Percentiles rank a stretch among this genome's conserved stretches.
Evolutionary conservation across 1,140 invertebrate genomes (phyloP).

Genomic region (Hestina assimilis): DNA sequence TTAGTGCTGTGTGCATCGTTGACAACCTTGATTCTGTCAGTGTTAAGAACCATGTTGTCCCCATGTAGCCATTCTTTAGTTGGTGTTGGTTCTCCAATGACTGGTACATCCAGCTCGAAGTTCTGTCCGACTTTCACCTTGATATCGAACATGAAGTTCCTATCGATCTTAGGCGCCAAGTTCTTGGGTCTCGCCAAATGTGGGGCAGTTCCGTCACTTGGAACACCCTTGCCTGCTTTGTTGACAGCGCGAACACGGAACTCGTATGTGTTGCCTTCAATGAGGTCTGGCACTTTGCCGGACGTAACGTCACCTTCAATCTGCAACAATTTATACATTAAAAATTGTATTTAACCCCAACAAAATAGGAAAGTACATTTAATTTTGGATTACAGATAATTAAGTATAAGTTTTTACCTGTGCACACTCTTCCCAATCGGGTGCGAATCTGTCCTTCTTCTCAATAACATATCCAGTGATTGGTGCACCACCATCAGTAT

Average conservation of each 20-base stretch:
- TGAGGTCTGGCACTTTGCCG: slow-evolving; percentile 91
- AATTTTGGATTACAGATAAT: no score
- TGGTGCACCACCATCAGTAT: slow-evolving; percentile 91
- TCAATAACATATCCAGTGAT: slow-evolving; percentile 97
- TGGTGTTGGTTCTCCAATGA: slow-evolving; percentile 95
- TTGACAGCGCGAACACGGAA: slow-evolving; percentile 97
- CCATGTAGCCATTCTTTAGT: slow-evolving; percentile 95
- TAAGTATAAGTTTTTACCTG: slow-evolving; percentile 67
- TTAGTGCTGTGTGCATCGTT: slow-evolving; percentile 94
- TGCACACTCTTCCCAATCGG: slow-evolving; percentile 92
- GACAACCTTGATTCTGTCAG: slow-evolving; percentile 89
- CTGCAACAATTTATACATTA: slow-evolving; percentile 34
- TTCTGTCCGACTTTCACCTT: slow-evolving; percentile 95
- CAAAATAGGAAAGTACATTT: no score
- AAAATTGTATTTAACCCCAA: neutral
- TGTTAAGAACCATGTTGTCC: slow-evolving; percentile 87
- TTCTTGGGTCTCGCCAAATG: slow-evolving; percentile 96
- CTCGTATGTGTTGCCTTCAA: slow-evolving; percentile 94
- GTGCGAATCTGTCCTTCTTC: slow-evolving; percentile 94
- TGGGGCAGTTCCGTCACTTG: slow-evolving; percentile 92
- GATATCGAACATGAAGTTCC: slow-evolving; percentile 94
- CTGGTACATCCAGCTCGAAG: slow-evolving; percentile 96
- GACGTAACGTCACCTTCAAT: slow-evolving; percentile 90
- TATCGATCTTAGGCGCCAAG: slow-evolving; percentile 94
- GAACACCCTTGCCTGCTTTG: slow-evolving; percentile 94